phyloP scores from a whole-genome alignment of 1,140 invertebrate genomes.

The Euglossa dilemma region DNA sequence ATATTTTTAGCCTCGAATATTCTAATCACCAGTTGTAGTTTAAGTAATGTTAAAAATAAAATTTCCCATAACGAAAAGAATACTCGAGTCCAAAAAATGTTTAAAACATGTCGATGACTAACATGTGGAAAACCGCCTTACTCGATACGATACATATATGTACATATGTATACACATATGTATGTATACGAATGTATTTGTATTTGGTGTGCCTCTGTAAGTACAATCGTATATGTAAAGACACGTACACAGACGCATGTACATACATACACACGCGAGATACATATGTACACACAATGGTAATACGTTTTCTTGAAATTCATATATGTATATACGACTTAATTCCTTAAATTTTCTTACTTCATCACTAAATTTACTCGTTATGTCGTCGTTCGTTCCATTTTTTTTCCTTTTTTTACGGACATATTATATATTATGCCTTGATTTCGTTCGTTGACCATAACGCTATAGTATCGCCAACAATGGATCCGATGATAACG shows the following conservation, averaged over 20 bases:
- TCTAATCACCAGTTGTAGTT: slow-evolving; percentile 44
- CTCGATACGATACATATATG: slow-evolving; percentile 47
- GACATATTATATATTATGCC: slow-evolving; percentile 1
- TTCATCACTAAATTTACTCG: slow-evolving; percentile 56
- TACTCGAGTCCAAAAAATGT: slow-evolving; percentile 49
- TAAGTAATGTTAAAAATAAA: slow-evolving; percentile 80
- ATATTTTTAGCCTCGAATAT: slow-evolving; percentile 33
- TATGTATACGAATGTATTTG: slow-evolving; percentile 42
- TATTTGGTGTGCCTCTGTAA: slow-evolving; percentile 11
- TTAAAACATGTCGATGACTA: slow-evolving; percentile 16
- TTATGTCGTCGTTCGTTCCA: slow-evolving; percentile 43
- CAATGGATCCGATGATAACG: background rate
- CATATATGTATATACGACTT: slow-evolving; percentile 41
- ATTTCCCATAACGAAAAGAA: slow-evolving; percentile 64
- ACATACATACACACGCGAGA: background rate
- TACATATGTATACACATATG: slow-evolving; percentile 40
- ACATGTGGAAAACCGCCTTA: slow-evolving; percentile 39
- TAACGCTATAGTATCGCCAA: background rate
- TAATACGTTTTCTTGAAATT: slow-evolving; percentile 11
- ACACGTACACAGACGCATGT: background rate
- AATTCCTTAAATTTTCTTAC: slow-evolving; percentile 47
- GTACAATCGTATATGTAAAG: background rate
- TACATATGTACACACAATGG: slow-evolving; percentile 24
- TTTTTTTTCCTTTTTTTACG: background rate
- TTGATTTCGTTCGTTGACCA: background rate